Conservation (phyloP, 1,140 invertebrate species). For the Belonocnema kinseyi region DNA sequence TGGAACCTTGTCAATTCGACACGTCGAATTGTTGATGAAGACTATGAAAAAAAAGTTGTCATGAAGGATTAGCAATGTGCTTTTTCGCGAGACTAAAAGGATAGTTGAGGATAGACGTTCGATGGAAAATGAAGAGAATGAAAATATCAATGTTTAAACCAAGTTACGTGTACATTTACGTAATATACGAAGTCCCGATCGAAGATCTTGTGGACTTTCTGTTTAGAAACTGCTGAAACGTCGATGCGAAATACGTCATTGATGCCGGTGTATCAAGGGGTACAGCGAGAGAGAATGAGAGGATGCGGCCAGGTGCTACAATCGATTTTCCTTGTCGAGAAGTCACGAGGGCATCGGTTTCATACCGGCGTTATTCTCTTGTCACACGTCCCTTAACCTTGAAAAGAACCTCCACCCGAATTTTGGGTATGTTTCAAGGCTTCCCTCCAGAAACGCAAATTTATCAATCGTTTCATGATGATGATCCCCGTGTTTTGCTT, state of each 20-base stretch:
- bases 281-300: neutral
- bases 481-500: too few relatives aligned
- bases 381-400: constrained; percentile 44
- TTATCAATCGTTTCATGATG: neutral
- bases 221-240: neutral
- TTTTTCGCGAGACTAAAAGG: constrained; percentile 24
- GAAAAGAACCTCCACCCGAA: constrained; percentile 16
- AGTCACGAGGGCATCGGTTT: constrained; percentile 50
- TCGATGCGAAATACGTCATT: neutral
- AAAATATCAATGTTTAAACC: constrained; percentile 21
- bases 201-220: neutral
- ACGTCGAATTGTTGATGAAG: too few relatives aligned
- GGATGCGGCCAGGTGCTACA: constrained; percentile 33
- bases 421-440: neutral
- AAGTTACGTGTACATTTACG: constrained; percentile 26
- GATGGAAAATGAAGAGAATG: constrained; percentile 15
- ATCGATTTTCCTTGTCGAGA: constrained; percentile 39
- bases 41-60: too few relatives aligned
- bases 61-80: neutral
- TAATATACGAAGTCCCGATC: constrained; percentile 4
- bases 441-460: neutral
- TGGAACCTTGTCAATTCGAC: too few relatives aligned
- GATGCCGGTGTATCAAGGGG: neutral
- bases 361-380: constrained; percentile 16
- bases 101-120: constrained; percentile 11